phyloP scores from a whole-genome alignment of 2,113 vertebrate species.

The Ellobius talpinus region DNA sequence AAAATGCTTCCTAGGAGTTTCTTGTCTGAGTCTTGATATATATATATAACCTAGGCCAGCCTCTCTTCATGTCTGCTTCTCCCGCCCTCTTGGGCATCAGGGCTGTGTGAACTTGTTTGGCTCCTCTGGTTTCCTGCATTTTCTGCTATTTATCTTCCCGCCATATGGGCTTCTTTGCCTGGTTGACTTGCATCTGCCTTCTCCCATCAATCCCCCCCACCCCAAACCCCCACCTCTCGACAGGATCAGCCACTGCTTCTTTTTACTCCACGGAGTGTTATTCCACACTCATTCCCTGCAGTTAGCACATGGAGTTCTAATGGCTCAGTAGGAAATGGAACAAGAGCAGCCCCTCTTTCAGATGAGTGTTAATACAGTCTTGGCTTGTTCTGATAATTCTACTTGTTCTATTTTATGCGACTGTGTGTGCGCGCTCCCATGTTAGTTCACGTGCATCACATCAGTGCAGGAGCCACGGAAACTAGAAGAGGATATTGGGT shows the following conservation, averaged over 20 bases:
- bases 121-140: background rate
- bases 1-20: background rate
- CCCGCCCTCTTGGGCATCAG: fast-evolving
- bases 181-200: background rate
- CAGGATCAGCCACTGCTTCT: background rate
- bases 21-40: background rate
- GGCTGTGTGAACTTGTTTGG: background rate
- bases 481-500: no score
- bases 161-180: background rate
- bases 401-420: no score
- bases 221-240: background rate
- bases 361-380: background rate
- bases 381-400: background rate
- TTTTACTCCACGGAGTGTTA: background rate
- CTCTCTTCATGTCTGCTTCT: background rate
- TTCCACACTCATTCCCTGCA: background rate
- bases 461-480: background rate
- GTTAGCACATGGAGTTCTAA: background rate
- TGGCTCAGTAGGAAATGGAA: background rate
- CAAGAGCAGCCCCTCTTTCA: background rate
- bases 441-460: background rate
- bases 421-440: background rate
- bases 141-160: background rate
- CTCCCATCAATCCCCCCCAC: background rate
- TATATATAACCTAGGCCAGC: fast-evolving